These are phyloP conservation scores for Drosophila robusta DNA, from an alignment of 2,888 invertebrate genomes.

Conservation along the genomic window DNA sequence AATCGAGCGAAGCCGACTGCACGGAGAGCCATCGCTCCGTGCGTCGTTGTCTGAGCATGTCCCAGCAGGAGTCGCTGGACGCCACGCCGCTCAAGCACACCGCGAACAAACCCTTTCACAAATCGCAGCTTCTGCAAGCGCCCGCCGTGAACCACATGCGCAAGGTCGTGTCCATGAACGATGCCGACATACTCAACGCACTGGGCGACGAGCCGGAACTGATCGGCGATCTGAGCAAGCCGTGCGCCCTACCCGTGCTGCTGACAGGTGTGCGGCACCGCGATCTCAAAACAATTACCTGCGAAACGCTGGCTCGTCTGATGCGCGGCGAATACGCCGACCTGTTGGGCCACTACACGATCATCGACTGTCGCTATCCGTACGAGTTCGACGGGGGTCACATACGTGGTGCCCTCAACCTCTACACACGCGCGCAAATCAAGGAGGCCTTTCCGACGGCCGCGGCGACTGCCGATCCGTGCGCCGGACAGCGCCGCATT, in stretches of 20 bases:
- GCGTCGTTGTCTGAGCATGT: constrained; percentile 86
- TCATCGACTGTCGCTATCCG: constrained; percentile 97
- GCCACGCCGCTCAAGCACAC: constrained; percentile 37
- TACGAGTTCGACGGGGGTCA: constrained; percentile 98
- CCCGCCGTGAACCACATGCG: constrained; percentile 85
- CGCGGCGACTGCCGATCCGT: constrained; percentile 62
- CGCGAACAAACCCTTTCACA: constrained; percentile 42
- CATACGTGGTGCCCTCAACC: constrained; percentile 92
- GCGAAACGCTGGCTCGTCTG: constrained; percentile 90
- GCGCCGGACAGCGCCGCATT: constrained; percentile 87
- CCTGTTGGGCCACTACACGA: constrained; percentile 88
- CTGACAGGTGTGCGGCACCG: constrained; percentile 88
- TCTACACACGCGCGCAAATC: constrained; percentile 92
- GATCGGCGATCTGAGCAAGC: constrained; percentile 93
- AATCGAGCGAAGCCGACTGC: constrained; percentile 48
- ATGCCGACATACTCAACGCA: constrained; percentile 89
- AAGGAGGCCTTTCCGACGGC: constrained; percentile 86
- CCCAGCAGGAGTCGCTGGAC: constrained; percentile 71
- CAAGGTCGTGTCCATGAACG: constrained; percentile 91
- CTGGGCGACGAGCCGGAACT: constrained; percentile 90
- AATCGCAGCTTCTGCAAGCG: neutral
- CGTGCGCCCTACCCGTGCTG: constrained; percentile 90
- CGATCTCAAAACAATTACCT: constrained; percentile 92
- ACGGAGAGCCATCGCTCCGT: constrained; percentile 69
- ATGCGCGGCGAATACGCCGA: constrained; percentile 89